Percentiles rank a stretch among this genome's conserved stretches.
These are phyloP conservation scores for Drosophila seclusa DNA, from an alignment of 2,888 invertebrate genomes.

Conservation along the genomic window DNA sequence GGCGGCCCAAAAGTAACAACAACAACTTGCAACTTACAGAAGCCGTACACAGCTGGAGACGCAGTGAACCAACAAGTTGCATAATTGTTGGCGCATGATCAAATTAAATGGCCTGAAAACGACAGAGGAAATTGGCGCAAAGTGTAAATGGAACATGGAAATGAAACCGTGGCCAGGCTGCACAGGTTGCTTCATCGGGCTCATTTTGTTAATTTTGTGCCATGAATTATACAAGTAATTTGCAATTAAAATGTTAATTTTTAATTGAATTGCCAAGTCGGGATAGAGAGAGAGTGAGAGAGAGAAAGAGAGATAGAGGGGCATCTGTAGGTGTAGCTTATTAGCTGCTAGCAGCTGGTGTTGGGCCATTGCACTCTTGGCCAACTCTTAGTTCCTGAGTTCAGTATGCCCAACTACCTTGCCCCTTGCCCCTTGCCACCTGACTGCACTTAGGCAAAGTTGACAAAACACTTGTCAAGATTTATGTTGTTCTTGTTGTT, in stretches of 20 bases:
- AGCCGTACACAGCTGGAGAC: slow-evolving; percentile 18
- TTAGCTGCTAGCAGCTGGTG: slow-evolving; percentile 43
- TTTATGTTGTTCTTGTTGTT: slow-evolving; percentile 42
- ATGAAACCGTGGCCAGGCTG: slow-evolving; percentile 1
- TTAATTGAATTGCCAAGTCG: slow-evolving; percentile 74
- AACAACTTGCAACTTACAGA: slow-evolving; percentile 45
- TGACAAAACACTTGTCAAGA: slow-evolving; percentile 79
- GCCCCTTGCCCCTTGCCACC: neutral
- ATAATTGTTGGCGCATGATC: slow-evolving; percentile 80
- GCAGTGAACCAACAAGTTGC: slow-evolving; percentile 75
- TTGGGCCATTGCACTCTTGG: slow-evolving; percentile 28
- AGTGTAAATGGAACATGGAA: slow-evolving; percentile 3
- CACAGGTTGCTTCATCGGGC: slow-evolving; percentile 32
- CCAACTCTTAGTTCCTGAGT: slow-evolving; percentile 57
- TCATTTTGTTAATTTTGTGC: slow-evolving; percentile 10
- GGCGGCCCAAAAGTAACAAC: slow-evolving; percentile 30
- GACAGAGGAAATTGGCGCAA: neutral
- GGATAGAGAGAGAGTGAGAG: slow-evolving; percentile 24
- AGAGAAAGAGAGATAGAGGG: slow-evolving; percentile 16
- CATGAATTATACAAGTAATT: slow-evolving; percentile 71
- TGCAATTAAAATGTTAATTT: slow-evolving; percentile 83
- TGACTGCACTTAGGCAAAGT: slow-evolving; percentile 54
- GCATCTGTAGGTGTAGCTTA: slow-evolving; percentile 64
- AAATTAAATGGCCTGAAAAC: slow-evolving; percentile 76
- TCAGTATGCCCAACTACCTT: slow-evolving; percentile 12